Conservation (phyloP, 2,888 invertebrate genomes). For the Volucella inflata region DNA sequence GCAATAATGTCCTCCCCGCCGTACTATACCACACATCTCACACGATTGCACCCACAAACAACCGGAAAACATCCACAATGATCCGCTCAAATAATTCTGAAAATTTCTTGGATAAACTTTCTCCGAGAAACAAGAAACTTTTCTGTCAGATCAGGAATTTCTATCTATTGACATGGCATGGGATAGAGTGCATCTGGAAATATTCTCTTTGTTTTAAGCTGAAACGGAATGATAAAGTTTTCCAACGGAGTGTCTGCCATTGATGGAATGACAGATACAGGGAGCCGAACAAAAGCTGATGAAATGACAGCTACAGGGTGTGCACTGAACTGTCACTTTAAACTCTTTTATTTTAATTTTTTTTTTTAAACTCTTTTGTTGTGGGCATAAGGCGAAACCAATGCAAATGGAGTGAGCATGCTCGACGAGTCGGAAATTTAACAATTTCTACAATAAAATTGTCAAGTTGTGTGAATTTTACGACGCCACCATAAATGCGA, state of each 20-base stretch:
- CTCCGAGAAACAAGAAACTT: conserved; percentile 48
- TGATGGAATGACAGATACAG: conserved; percentile 62
- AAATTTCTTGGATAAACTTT: conserved; percentile 69
- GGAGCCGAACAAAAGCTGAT: no score
- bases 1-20: no score
- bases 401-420: background rate
- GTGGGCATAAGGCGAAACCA: background rate
- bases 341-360: background rate
- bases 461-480: conserved; percentile 71
- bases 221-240: conserved; percentile 64
- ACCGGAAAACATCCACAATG: conserved; percentile 45
- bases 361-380: background rate
- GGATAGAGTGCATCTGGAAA: conserved; percentile 65
- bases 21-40: background rate
- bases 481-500: conserved; percentile 54
- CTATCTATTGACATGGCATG: conserved; percentile 60
- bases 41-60: background rate
- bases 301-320: conserved; percentile 44
- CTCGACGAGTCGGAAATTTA: conserved; percentile 54
- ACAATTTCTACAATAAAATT: conserved; percentile 64
- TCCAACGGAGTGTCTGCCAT: conserved; percentile 41
- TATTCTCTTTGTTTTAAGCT: conserved; percentile 52
- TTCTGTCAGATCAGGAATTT: conserved; percentile 67
- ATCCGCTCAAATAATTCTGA: conserved; percentile 61
- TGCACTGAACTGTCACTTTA: background rate